These are phyloP conservation scores for Phyto melanocephala DNA, from an alignment of 2,888 invertebrate species.

Conservation along the genomic window DNA sequence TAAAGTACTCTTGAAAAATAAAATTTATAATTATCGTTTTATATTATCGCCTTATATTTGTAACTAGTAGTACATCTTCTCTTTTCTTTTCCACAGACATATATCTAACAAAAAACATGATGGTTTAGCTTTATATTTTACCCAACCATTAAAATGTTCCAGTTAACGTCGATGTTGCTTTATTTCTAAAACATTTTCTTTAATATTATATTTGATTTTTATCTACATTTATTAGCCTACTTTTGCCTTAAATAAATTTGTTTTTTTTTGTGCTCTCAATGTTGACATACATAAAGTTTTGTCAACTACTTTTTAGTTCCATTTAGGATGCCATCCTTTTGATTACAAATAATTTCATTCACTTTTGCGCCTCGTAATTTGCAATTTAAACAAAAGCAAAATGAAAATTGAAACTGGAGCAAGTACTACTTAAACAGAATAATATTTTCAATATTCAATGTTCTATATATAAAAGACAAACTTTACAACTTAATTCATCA, in stretches of 20 bases:
- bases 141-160: slow-evolving; percentile 15
- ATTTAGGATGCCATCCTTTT: slow-evolving; percentile 7
- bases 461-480: slow-evolving; percentile 3
- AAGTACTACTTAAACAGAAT: no score
- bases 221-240: slow-evolving; percentile 26
- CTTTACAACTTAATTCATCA: background rate
- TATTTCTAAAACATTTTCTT: background rate
- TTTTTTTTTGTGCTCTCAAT: background rate
- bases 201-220: slow-evolving; percentile 25
- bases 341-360: slow-evolving; percentile 1
- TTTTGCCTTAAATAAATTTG: background rate
- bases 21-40: no score
- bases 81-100: no score
- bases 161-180: background rate
- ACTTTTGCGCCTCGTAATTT: background rate
- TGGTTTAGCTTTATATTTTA: background rate
- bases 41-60: no score
- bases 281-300: background rate
- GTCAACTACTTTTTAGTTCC: slow-evolving; percentile 8
- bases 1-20: no score
- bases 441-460: slow-evolving; percentile 23
- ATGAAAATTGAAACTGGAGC: slow-evolving; percentile 23
- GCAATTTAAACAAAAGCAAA: slow-evolving; percentile 7
- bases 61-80: no score
- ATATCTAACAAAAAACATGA: background rate